Percentiles rank a stretch among this genome's conserved stretches.
Conservation (phyloP, 2,797 vertebrate species). For the Galago senegalensis region DNA sequence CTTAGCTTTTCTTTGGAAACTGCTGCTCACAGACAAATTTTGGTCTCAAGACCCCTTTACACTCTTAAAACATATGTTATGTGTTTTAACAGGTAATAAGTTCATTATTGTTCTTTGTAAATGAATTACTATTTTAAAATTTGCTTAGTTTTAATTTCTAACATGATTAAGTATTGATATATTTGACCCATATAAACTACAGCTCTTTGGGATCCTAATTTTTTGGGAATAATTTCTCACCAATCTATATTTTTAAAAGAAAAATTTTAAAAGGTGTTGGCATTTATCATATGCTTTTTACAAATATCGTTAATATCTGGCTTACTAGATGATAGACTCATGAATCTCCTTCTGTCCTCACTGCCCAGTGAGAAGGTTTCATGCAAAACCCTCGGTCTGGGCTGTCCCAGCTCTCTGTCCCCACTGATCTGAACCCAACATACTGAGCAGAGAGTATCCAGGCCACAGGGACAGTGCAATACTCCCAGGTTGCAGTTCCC, state of each 20-base stretch:
- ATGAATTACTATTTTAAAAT: neutral
- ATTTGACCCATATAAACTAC: neutral
- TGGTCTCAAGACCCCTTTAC: neutral
- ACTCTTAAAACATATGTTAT: neutral
- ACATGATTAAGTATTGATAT: neutral
- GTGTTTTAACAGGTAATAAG: neutral
- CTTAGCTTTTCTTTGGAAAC: neutral
- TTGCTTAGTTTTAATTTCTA: neutral
- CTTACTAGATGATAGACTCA: neutral
- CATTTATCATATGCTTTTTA: neutral
- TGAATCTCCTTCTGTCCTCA: neutral
- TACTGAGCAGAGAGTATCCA: neutral
- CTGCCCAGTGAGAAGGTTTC: neutral
- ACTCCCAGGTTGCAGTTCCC: neutral
- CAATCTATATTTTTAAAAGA: neutral
- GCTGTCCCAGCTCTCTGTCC: neutral
- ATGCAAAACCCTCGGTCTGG: neutral
- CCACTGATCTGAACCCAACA: neutral
- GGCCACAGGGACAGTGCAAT: neutral
- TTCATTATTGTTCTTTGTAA: neutral
- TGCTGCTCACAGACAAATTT: neutral
- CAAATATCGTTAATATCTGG: neutral
- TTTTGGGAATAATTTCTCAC: neutral
- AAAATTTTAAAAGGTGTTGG: neutral
- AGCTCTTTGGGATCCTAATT: neutral